A percentile compares a stretch with the other conserved stretches of the same genome.
phyloP scores from a whole-genome alignment of 2,888 invertebrate species.

The Aphidoletes aphidimyza region DNA sequence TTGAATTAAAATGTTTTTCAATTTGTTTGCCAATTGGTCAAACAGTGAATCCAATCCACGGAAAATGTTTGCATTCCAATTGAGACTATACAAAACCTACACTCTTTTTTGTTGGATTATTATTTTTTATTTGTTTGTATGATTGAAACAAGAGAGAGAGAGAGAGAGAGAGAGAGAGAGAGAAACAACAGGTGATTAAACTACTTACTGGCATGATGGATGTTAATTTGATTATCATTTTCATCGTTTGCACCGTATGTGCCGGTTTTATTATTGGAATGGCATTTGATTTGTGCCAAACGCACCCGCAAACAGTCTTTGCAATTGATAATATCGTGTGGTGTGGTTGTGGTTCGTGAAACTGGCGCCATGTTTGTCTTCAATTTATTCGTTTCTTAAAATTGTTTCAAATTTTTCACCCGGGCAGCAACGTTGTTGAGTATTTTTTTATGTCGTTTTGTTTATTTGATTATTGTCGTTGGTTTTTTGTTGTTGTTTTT shows the following conservation, averaged over 20 bases:
- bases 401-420: background rate
- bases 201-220: conserved; percentile 59
- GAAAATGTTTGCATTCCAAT: no score
- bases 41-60: no score
- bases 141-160: background rate
- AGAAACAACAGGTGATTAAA: no score
- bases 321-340: conserved; percentile 44
- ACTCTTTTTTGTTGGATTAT: no score
- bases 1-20: no score
- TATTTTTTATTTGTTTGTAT: no score
- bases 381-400: background rate
- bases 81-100: no score
- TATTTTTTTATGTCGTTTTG: no score
- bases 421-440: no score
- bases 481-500: no score
- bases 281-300: conserved; percentile 29
- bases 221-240: conserved; percentile 64
- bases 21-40: no score
- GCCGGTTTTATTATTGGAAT: background rate
- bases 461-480: no score
- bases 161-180: background rate
- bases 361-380: conserved; percentile 53
- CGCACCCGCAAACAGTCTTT: conserved; percentile 51
- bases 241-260: conserved; percentile 58
- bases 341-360: conserved; percentile 32